Evolutionary conservation across 2,888 invertebrate genomes (phyloP), one percentile per base, ranked within the genome.

Genomic region (Pseudococcus longispinus): DNA sequence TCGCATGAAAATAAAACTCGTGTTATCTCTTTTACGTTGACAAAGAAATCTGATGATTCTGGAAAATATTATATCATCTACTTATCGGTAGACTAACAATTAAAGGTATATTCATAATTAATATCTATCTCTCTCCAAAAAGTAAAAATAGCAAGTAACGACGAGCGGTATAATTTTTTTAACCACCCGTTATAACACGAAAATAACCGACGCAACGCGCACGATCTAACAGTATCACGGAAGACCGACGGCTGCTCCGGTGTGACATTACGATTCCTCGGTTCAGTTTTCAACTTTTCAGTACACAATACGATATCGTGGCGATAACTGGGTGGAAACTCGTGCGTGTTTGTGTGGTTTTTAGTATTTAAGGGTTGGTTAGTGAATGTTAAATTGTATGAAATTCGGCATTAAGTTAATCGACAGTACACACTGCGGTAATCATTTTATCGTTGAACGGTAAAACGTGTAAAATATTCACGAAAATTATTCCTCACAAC

Each of bases 201-300:
- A 23, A 60, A 60, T 9, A 23, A 60, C 60, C 9, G 8, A 8
- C 42, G 18, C 42, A 80, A 80, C 77, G 77, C 77, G 77, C 77
- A 80, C 77, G 42, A 80, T 80, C 77, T 80, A 80, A 80, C 77
- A 80, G 77, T 80, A 80, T 80, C 77, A 80, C 77, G 77, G 77
- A 80, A 80, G 77, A 80, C 77, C 42, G 42, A 80, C 77, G 77
- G 77, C 42, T 80, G 42, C 77, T 29, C 20, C 42, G 77, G 77
- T 80, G 77, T 20, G 77, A 80, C 77, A 29, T 9, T 80, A 18
- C 77, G 77, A 29, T 80, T 80, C 77, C 11, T 80, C 77, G 42
- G 37, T 80, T 42, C 20, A 11, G 37, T 80, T n/a, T 80, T 70
- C 29, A 70, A n/a, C 3, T 80, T 80, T 80, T 80, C 77, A 80